Conservation (phyloP, 2,888 invertebrate species). For the Metellina segmentata region DNA sequence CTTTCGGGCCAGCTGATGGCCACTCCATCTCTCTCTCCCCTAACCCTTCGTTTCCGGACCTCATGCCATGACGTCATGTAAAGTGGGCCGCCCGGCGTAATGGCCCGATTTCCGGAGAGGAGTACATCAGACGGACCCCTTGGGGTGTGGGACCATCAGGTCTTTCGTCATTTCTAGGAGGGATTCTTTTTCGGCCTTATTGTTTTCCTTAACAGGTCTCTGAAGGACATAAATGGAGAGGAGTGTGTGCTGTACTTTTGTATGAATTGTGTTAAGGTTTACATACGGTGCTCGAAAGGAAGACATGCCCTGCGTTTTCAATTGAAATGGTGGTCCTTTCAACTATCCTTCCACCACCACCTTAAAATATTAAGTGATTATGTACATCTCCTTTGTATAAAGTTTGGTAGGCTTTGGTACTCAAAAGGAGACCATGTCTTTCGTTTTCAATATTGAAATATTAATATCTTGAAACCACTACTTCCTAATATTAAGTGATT, state of each 20-base stretch:
- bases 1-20: conserved; percentile 11
- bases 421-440: too few species aligned
- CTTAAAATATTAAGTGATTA: too few species aligned
- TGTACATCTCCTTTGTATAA: too few species aligned
- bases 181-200: background rate
- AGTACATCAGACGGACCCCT: conserved; percentile 2
- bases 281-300: too few species aligned
- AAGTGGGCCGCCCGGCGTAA: conserved; percentile 55
- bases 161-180: conserved; percentile 29
- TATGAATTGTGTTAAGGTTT: too few species aligned
- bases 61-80: conserved; percentile 58
- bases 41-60: conserved; percentile 70
- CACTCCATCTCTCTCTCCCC: background rate
- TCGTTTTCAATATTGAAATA: too few species aligned
- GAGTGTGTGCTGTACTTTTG: background rate
- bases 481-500: too few species aligned
- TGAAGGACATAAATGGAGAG: background rate
- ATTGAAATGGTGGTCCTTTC: too few species aligned
- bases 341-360: too few species aligned
- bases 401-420: too few species aligned
- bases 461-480: too few species aligned
- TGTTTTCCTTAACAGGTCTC: background rate
- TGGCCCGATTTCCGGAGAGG: conserved; percentile 60
- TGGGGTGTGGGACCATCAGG: background rate
- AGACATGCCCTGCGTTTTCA: too few species aligned